phyloP scores from a whole-genome alignment of 2,113 vertebrate genomes.

The Bagarius yarrelli region DNA sequence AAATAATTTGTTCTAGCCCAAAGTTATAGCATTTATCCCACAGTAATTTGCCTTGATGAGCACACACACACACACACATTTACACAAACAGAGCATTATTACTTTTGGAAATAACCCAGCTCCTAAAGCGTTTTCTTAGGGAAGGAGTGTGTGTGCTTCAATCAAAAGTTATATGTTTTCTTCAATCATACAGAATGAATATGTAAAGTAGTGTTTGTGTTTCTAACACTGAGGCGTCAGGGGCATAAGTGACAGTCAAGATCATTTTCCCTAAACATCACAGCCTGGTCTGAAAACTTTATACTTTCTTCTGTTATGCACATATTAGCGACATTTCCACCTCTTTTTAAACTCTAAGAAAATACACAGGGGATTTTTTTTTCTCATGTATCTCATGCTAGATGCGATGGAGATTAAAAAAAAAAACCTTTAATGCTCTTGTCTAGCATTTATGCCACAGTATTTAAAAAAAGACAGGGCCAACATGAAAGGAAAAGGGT shows the following conservation, averaged over 20 bases:
- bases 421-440: slow-evolving; percentile 5
- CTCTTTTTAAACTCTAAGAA: background rate
- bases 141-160: slow-evolving; percentile 66
- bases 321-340: slow-evolving; percentile 13
- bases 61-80: background rate
- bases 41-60: too few species aligned
- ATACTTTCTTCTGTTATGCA: background rate
- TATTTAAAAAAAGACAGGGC: slow-evolving; percentile 20
- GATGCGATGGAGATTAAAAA: background rate
- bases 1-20: too few species aligned
- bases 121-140: slow-evolving; percentile 67
- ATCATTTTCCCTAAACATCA: slow-evolving; percentile 62
- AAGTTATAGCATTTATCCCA: too few species aligned
- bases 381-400: background rate
- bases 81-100: slow-evolving; percentile 50
- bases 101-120: slow-evolving; percentile 55
- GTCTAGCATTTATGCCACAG: slow-evolving; percentile 39
- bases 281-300: slow-evolving; percentile 48
- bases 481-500: slow-evolving; percentile 30
- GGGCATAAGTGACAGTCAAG: slow-evolving; percentile 54
- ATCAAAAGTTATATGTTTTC: slow-evolving; percentile 69
- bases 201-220: slow-evolving; percentile 55
- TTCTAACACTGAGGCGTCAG: slow-evolving; percentile 63
- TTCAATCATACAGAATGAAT: slow-evolving; percentile 61
- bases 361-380: background rate